These are phyloP conservation scores for Remorina albescens DNA, from an alignment of 2,797 vertebrate genomes.

Conservation along the genomic window DNA sequence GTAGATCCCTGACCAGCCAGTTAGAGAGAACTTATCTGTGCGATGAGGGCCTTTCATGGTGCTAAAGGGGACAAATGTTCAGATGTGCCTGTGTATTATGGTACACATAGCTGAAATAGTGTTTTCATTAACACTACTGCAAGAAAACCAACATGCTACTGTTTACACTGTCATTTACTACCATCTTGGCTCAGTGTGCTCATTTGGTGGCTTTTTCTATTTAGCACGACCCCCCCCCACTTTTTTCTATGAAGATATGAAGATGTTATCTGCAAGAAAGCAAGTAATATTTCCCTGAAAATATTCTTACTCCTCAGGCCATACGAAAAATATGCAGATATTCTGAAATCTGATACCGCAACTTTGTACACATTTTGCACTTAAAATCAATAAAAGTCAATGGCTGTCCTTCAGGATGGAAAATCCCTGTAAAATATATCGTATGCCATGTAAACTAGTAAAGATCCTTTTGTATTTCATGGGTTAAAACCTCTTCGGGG, in stretches of 20 bases:
- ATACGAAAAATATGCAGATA: no score
- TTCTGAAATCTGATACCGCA: neutral
- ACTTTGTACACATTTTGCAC: neutral
- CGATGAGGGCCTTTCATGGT: slow-evolving; percentile 28
- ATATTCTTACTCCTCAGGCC: no score
- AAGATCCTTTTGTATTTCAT: neutral
- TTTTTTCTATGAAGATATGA: no score
- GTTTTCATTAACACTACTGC: neutral
- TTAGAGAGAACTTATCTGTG: slow-evolving; percentile 35
- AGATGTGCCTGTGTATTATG: neutral
- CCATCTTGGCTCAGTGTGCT: neutral
- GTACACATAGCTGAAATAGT: neutral
- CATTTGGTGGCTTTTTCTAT: no score
- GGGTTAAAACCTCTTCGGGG: neutral
- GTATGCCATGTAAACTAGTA: neutral
- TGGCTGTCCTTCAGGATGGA: neutral
- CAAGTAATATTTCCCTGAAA: no score
- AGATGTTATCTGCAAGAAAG: no score
- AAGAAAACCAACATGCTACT: neutral
- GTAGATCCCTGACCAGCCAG: slow-evolving; percentile 21
- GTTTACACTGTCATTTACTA: neutral
- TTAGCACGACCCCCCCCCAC: no score
- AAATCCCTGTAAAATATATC: neutral
- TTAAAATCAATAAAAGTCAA: neutral
- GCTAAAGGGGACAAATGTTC: neutral